Percentiles rank a stretch among this genome's conserved stretches.
Conservation (phyloP, 2,888 invertebrate genomes). For the Rhamnusium bicolor region DNA sequence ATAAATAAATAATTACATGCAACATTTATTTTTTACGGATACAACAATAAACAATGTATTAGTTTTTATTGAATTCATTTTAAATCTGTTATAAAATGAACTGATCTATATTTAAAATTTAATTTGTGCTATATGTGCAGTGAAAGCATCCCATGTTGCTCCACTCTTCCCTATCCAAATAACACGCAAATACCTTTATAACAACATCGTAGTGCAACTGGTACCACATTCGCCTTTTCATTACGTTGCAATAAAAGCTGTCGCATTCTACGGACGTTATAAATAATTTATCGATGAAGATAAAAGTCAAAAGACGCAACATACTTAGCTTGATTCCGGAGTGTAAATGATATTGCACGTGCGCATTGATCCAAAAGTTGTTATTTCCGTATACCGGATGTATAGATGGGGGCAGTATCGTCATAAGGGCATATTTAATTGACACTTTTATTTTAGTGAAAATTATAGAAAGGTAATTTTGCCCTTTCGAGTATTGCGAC, state of each 20-base stretch:
- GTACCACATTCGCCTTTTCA: constrained; percentile 29
- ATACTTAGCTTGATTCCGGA: constrained; percentile 34
- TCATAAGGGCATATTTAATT: background rate
- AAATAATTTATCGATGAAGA: constrained; percentile 31
- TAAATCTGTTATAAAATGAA: too few relatives aligned
- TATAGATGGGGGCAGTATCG: background rate
- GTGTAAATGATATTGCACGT: constrained; percentile 32
- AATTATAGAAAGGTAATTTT: background rate
- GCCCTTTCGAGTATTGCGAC: too few relatives aligned
- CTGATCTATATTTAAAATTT: too few relatives aligned
- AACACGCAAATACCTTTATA: constrained; percentile 23
- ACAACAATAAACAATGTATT: too few relatives aligned
- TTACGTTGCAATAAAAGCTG: constrained; percentile 30
- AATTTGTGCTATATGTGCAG: too few relatives aligned
- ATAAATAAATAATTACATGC: too few relatives aligned
- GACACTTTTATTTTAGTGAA: background rate
- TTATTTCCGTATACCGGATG: constrained; percentile 23
- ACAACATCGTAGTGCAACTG: constrained; percentile 18
- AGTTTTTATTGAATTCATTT: too few relatives aligned
- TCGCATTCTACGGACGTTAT: constrained; percentile 24
- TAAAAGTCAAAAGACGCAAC: constrained; percentile 34
- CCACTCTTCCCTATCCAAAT: constrained; percentile 17
- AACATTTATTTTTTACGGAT: too few relatives aligned
- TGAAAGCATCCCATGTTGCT: too few relatives aligned
- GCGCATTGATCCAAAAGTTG: constrained; percentile 14